Base-by-base conservation (phyloP, 2,113 vertebrate species). In the Aegotheles bennettii region DNA sequence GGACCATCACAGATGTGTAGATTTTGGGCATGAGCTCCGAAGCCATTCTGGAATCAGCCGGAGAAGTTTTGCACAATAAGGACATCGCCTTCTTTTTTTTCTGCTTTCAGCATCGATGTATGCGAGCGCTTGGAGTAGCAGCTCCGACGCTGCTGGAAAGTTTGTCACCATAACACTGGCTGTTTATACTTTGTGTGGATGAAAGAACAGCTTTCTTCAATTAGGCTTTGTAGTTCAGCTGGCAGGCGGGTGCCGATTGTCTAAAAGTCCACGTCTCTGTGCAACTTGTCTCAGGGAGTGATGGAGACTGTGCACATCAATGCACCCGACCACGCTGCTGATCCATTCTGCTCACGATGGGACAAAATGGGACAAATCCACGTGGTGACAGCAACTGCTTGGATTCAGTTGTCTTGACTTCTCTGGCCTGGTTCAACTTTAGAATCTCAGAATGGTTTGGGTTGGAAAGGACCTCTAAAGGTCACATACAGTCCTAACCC, bases 131-230 rank as follows among this genome's bases (percentile, higher is more conserved):
- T 86, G 85, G 90, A 97, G 93, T 90, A 91, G 94, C 93, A 84
- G 75, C 95, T 73, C 68, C 3, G 10, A 93, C 93, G 87, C 96
- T 95, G 95, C 92, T 96, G 97, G 96, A 90, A 98, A 93, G 63
- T 90, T 95, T 95, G 93, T 96, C 95, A 97, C 96, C 83, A 96
- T 80, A 96, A 92, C 91, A 91, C 81, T 88, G 94, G 64, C 65
- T 95, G 84, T 97, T 97, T 97, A 87, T 80, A 35, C 70, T 93
- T 90, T 87, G 79, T 90, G 88, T 73, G 94, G 94, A 95, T 70
- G 95, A 87, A 97, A 96, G 94, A 93, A 96, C 94, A 97, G 95
- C 90, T 95, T 95, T 97, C 90, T 90, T 91, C 95, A 96, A 97
- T 96, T 95, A 97, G 83, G 77, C 83, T 94, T 97, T 96, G 94